Conservation (phyloP, 2,888 invertebrate species). For the Steinernema scapterisci region DNA sequence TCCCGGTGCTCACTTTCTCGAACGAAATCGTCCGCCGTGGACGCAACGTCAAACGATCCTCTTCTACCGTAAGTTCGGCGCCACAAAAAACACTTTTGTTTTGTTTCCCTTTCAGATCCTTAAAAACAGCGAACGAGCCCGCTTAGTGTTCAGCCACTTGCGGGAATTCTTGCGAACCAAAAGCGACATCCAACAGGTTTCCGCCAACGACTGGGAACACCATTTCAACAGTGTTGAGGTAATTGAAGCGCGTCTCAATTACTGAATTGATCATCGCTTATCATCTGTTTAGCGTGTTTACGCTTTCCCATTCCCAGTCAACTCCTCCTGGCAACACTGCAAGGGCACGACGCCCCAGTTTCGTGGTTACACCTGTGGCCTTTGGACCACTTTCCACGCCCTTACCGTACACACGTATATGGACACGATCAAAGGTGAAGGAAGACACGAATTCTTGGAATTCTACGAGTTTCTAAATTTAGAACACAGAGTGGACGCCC, state of each 20-base stretch:
- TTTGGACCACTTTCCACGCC: slow-evolving; percentile 95
- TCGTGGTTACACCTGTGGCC: slow-evolving; percentile 77
- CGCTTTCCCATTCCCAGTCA: slow-evolving; percentile 63
- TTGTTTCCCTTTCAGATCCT: slow-evolving; percentile 51
- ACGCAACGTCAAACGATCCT: slow-evolving; percentile 28
- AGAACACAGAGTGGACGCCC: slow-evolving; percentile 58
- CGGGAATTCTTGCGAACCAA: slow-evolving; percentile 56
- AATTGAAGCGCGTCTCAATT: slow-evolving; percentile 16
- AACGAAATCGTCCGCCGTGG: slow-evolving; percentile 41
- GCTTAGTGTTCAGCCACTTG: slow-evolving; percentile 62
- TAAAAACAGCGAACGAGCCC: slow-evolving; percentile 60
- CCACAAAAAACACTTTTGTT: neutral
- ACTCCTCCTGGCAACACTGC: slow-evolving; percentile 66
- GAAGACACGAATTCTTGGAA: neutral
- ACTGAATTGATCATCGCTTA: neutral
- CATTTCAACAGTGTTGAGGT: slow-evolving; percentile 61
- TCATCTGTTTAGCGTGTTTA: slow-evolving; percentile 53
- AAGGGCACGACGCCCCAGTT: slow-evolving; percentile 70
- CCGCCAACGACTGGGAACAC: slow-evolving; percentile 55
- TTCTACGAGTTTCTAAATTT: slow-evolving; percentile 1
- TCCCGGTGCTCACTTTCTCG: slow-evolving; percentile 63
- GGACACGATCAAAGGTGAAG: slow-evolving; percentile 64
- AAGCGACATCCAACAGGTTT: slow-evolving; percentile 45
- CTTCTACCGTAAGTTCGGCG: slow-evolving; percentile 6
- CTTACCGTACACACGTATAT: slow-evolving; percentile 79